Percentiles rank a stretch among this genome's conserved stretches.
phyloP scores from a whole-genome alignment of 2,113 vertebrate species.

The Echinops telfairi region DNA sequence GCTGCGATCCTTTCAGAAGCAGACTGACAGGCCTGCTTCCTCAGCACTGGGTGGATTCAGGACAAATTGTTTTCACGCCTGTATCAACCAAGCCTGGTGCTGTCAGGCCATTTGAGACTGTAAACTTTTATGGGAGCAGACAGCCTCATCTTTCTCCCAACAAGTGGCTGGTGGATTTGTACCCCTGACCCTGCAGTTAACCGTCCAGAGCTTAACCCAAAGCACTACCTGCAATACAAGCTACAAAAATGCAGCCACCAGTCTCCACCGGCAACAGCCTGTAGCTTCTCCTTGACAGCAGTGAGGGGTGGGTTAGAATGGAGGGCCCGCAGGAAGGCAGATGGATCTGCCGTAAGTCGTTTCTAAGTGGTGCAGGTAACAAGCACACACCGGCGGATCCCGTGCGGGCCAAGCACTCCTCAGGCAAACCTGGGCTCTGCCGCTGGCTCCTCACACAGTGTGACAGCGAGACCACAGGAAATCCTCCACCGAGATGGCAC shows the following conservation, averaged over 20 bases:
- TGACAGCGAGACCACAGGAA: rapidly evolving
- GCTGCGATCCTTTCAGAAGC: neutral
- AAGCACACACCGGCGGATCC: neutral
- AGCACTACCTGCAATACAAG: too few species aligned
- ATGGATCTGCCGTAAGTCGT: neutral
- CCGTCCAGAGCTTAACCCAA: too few species aligned
- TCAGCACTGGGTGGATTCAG: neutral
- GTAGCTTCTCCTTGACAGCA: neutral
- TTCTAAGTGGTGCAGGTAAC: neutral
- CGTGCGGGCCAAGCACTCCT: rapidly evolving
- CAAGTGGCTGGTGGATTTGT: too few species aligned
- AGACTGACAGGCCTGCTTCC: neutral
- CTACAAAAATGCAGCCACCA: neutral
- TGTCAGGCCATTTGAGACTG: too few species aligned
- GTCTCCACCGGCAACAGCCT: neutral
- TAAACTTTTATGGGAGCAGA: too few species aligned
- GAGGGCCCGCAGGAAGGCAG: neutral
- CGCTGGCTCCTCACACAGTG: too few species aligned
- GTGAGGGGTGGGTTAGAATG: too few species aligned
- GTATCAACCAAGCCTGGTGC: too few species aligned
- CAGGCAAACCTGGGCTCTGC: neutral
- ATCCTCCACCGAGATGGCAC: neutral
- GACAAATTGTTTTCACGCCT: too few species aligned
- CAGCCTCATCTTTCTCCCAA: too few species aligned
- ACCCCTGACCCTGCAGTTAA: too few species aligned